Evolutionary conservation across 2,113 vertebrate species (phyloP).

Genomic region (Ammodytes dubius): DNA sequence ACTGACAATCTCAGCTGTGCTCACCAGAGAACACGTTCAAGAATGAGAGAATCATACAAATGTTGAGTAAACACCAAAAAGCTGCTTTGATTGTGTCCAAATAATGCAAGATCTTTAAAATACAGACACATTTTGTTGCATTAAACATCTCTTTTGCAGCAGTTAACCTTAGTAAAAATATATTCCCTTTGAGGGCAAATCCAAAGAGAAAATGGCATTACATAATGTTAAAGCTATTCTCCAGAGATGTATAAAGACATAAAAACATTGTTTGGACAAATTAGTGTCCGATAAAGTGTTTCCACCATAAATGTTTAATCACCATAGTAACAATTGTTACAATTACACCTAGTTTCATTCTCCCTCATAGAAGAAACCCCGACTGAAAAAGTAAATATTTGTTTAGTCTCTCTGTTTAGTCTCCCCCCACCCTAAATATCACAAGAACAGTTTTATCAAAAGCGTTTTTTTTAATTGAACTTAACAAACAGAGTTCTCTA

Average conservation of each 20-base stretch:
- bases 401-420: no score
- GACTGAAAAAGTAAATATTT: background rate
- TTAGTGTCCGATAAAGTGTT: background rate
- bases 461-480: conserved; percentile 81
- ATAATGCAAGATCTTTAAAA: background rate
- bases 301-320: background rate
- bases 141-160: background rate
- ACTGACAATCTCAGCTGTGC: background rate
- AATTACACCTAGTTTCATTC: background rate
- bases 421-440: background rate
- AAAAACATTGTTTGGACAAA: background rate
- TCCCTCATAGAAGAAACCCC: background rate
- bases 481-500: conserved; percentile 68
- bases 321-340: background rate
- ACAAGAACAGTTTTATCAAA: conserved; percentile 78
- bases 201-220: background rate
- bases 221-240: background rate
- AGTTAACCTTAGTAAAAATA: background rate
- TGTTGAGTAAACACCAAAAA: background rate
- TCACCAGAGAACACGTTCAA: background rate
- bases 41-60: background rate
- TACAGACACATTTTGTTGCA: background rate
- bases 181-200: background rate
- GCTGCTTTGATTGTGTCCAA: background rate
- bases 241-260: background rate